Evolutionary conservation across 2,888 invertebrate species (phyloP).

Genomic region (Elgonia sp.): DNA sequence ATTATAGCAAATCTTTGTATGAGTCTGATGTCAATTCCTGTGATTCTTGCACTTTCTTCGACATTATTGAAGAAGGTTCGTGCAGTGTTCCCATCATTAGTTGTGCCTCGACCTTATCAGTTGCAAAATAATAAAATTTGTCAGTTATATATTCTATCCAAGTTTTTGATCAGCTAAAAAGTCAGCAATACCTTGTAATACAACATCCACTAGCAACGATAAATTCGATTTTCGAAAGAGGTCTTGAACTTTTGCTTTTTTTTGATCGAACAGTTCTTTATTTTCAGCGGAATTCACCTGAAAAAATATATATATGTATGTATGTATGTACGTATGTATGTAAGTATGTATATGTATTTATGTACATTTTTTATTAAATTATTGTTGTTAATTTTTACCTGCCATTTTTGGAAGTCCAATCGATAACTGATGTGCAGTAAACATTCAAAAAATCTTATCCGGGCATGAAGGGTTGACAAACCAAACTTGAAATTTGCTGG

Average conservation of each 20-base stretch:
- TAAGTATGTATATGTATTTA: too few species aligned
- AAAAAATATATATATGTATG: neutral
- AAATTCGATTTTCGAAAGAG: conserved; percentile 19
- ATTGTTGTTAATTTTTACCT: neutral
- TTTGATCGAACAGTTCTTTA: neutral
- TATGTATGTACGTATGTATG: too few species aligned
- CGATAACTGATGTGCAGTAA: conserved; percentile 39
- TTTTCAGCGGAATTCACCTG: conserved; percentile 30
- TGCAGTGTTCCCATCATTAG: conserved; percentile 56
- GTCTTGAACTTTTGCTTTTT: conserved; percentile 13
- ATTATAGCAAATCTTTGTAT: conserved; percentile 38
- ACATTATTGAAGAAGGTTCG: conserved; percentile 52
- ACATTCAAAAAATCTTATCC: conserved; percentile 54
- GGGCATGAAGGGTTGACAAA: conserved; percentile 41
- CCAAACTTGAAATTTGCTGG: conserved; percentile 7
- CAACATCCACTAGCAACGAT: conserved; percentile 43
- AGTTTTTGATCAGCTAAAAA: too few species aligned
- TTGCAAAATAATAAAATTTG: too few species aligned
- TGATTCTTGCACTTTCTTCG: conserved; percentile 40
- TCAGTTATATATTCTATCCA: too few species aligned
- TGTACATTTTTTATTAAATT: too few species aligned
- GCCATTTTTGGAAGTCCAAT: conserved; percentile 55
- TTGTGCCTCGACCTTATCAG: conserved; percentile 23
- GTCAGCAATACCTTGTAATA: conserved; percentile 39
- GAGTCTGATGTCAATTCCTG: conserved; percentile 38